Percentiles rank a stretch among this genome's conserved stretches.
These are phyloP conservation scores for Pan troglodytes DNA, from an alignment of 2,113 vertebrate genomes.

Conservation along the genomic window NHGRI_mPanTro3-v2.1_pri NC_072408.2:14038001-14038500, in stretches of 20 bases:
- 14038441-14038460: background rate
- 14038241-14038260: slow-evolving; percentile 6
- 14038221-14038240: fast-evolving
- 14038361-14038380: fast-evolving
- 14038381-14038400: background rate
- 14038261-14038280: slow-evolving; percentile 33
- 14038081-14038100: background rate
- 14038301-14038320: slow-evolving; percentile 94
- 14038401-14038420: background rate
- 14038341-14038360: slow-evolving; percentile 91
- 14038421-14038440: background rate
- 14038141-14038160: background rate
- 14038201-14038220: background rate
- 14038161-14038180: background rate
- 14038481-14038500: background rate
- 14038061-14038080: background rate
- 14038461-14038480: background rate
- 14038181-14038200: background rate
- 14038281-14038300: slow-evolving; percentile 92
- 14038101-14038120: background rate
- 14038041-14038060: slow-evolving; percentile 79
- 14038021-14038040: slow-evolving; percentile 92
- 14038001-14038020: slow-evolving; percentile 95
- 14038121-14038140: background rate
- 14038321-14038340: slow-evolving; percentile 98